Evolutionary conservation across 1,140 invertebrate genomes (phyloP).

Genomic region (Cryptotermes secundus): DNA sequence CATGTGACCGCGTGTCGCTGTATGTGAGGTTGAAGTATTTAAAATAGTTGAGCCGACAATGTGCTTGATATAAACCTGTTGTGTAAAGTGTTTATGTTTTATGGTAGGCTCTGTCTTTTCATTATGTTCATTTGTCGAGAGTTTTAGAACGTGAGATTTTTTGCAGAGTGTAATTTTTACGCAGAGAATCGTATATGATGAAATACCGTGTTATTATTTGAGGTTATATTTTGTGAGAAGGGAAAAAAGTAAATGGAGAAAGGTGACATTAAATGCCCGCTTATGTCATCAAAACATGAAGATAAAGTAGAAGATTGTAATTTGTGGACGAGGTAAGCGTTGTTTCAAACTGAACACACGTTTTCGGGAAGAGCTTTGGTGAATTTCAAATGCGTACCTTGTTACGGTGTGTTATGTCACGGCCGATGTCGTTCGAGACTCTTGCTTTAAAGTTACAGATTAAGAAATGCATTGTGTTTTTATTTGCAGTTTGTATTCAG

Average conservation of each 20-base stretch:
- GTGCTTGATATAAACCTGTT: too few species aligned
- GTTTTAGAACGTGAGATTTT: too few species aligned
- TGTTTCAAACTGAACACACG: background rate
- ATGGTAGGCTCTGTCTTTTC: too few species aligned
- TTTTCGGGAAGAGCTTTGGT: background rate
- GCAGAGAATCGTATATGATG: too few species aligned
- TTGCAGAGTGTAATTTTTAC: too few species aligned
- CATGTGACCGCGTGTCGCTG: too few species aligned
- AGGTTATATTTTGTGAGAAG: background rate
- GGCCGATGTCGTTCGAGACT: background rate
- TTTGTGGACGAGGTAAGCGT: constrained; percentile 13
- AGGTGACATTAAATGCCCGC: constrained; percentile 21
- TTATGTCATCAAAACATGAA: constrained; percentile 5
- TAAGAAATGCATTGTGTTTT: background rate
- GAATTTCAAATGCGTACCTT: background rate
- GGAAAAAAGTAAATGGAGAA: background rate
- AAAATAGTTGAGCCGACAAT: too few species aligned
- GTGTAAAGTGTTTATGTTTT: too few species aligned
- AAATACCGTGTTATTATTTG: background rate
- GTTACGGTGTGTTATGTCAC: background rate
- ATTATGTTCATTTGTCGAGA: too few species aligned
- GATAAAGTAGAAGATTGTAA: background rate
- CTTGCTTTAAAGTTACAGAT: background rate
- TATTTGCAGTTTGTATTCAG: background rate
- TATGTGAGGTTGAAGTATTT: too few species aligned